Evolutionary conservation across 2,797 vertebrate species (phyloP).

Genomic region (Scolopax rusticola): DNA sequence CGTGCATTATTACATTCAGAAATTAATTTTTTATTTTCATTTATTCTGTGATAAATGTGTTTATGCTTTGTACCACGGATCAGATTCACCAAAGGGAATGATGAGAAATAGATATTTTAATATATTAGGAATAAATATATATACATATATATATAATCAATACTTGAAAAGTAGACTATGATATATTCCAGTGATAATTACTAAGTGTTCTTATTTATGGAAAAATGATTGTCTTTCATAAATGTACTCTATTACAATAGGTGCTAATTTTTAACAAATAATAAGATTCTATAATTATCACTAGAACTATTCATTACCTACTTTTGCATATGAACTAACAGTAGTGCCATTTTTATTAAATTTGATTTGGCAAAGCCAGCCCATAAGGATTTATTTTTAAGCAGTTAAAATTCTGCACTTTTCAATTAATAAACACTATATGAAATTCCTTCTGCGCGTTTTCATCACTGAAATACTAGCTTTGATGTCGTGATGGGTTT

Average conservation of each 20-base stretch:
- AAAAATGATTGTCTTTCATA: constrained; percentile 37
- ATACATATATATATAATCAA: background rate
- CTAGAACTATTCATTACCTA: constrained; percentile 34
- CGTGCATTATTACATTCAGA: background rate
- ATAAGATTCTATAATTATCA: constrained; percentile 27
- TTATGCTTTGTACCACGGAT: constrained; percentile 37
- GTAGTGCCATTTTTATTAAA: constrained; percentile 11
- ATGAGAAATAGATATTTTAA: constrained; percentile 38
- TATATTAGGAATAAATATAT: constrained; percentile 31
- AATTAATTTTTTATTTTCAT: background rate
- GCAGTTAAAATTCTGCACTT: constrained; percentile 35
- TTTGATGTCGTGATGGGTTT: background rate
- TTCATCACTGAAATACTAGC: constrained; percentile 32
- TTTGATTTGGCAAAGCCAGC: constrained; percentile 21
- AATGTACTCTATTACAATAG: background rate
- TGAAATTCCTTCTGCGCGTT: constrained; percentile 52
- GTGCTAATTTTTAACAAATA: constrained; percentile 39
- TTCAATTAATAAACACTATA: constrained; percentile 60
- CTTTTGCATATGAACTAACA: constrained; percentile 22
- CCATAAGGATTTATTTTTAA: constrained; percentile 27
- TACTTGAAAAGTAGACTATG: constrained; percentile 22
- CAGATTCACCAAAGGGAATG: constrained; percentile 27
- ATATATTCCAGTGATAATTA: constrained; percentile 56
- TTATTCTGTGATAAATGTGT: background rate
- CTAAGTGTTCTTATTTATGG: constrained; percentile 61